Evolutionary conservation across 1,140 invertebrate species (phyloP), one percentile per base, ranked within the genome.

Genomic region (Calephelis virginiensis): DNA sequence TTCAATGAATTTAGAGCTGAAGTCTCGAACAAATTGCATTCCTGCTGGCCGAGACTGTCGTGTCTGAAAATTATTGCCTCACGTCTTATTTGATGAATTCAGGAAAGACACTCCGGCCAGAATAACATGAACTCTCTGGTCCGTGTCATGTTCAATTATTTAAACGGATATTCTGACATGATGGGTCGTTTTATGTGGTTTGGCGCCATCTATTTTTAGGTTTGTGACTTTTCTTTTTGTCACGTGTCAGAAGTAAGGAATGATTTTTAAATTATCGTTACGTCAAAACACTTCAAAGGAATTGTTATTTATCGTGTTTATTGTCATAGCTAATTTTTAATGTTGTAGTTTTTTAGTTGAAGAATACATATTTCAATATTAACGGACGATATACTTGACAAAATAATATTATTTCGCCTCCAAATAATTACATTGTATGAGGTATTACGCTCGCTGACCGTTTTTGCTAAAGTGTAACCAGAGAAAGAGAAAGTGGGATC

Each of bases 11-110:
- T 85, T 82, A 80, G 75, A 80, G 77, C 77, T 78, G 76, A 83
- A 76, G 73, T 82, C 77, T 82, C 78, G 77, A 84, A 89, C 76
- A 85, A 85, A 89, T 87, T 72, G 76, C 84, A 89, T 89, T 86
- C 86, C 79, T 71, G 71, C 72, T 70, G 76, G 75, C 64, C 65
- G 74, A 73, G 73, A 76, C 72, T 70, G 72, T 67, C 67, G 43
- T 11, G 61, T 66, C 66, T 56, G 71, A 82, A 80, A 89, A 75
- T 83, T 87, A 89, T 83, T 69, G 83, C 76, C 74, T 69, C 69
- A 69, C 67, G 82, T 89, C 77, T 53, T 75, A 71, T 80, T 80
- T 83, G 83, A 86, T 85, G 78, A 81, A 85, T 82, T 76, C 76
- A 75, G 72, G 72, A 80, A 47, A 61, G 64, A 6, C 28, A 43